Percentiles rank a stretch among this genome's conserved stretches.
These are phyloP conservation scores for Tiaroga cobitis DNA, from an alignment of 2,797 vertebrate genomes.

Conservation along the genomic window DNA sequence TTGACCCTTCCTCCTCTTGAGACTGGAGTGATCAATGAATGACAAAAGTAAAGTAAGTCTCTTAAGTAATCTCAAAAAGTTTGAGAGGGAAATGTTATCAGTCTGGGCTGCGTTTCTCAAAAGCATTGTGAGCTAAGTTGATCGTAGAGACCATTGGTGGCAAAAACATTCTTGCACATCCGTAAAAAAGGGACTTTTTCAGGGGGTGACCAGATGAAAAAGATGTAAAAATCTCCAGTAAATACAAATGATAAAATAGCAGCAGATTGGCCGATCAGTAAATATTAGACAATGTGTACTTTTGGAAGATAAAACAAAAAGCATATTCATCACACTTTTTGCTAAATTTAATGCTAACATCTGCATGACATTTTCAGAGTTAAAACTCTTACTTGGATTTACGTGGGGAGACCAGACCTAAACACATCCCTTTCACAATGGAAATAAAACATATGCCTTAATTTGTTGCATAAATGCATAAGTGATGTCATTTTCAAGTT, in stretches of 20 bases:
- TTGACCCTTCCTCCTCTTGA: background rate
- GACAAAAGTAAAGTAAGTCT: slow-evolving; percentile 40
- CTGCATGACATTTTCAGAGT: background rate
- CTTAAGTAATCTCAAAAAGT: slow-evolving; percentile 42
- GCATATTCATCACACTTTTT: background rate
- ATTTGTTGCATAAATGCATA: no score
- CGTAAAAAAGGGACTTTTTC: background rate
- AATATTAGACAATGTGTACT: background rate
- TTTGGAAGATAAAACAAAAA: background rate
- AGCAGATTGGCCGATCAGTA: background rate
- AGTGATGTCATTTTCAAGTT: background rate
- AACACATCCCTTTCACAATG: no score
- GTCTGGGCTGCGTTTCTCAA: no score
- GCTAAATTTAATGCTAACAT: background rate
- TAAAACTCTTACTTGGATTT: slow-evolving; percentile 8
- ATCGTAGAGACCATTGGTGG: no score
- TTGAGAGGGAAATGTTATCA: slow-evolving; percentile 16
- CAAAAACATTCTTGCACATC: background rate
- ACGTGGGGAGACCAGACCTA: background rate
- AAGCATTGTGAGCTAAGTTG: no score
- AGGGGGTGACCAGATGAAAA: background rate
- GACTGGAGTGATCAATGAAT: slow-evolving; percentile 32
- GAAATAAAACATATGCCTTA: no score
- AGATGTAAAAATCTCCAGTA: background rate
- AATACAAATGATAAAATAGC: background rate